A percentile compares a stretch with the other conserved stretches of the same genome.
Evolutionary conservation across 2,113 vertebrate species (phyloP).

Genomic region (Ochotona curzoniae): DNA sequence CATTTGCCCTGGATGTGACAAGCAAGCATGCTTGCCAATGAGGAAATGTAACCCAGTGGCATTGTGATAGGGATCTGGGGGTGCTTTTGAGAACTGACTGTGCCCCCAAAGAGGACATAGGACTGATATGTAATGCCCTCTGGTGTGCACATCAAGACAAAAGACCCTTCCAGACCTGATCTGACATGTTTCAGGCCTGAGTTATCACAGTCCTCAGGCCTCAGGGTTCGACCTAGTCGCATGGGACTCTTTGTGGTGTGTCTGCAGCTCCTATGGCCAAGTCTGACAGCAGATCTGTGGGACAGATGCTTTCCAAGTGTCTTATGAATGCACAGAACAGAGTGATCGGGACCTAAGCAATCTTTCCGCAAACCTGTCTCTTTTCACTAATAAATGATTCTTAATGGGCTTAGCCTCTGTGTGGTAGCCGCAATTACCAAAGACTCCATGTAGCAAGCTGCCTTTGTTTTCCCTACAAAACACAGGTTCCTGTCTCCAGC

Average conservation of each 20-base stretch:
- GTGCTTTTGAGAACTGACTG: neutral
- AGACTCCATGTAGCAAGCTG: neutral
- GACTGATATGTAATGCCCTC: neutral
- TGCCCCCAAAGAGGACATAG: neutral
- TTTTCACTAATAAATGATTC: neutral
- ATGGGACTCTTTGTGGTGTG: neutral
- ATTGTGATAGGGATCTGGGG: neutral
- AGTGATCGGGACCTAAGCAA: neutral
- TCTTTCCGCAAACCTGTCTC: neutral
- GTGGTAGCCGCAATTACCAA: constrained; percentile 5
- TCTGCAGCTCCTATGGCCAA: neutral
- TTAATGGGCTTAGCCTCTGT: neutral
- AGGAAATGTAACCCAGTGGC: neutral
- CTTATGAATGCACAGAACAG: neutral
- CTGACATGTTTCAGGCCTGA: neutral
- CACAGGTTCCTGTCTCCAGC: neutral
- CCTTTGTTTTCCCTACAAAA: constrained; percentile 31
- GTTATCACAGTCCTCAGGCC: neutral
- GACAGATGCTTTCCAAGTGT: neutral
- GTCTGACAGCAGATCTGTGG: neutral
- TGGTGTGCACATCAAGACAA: neutral
- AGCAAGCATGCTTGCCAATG: neutral
- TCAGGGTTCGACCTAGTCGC: neutral
- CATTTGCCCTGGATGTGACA: neutral
- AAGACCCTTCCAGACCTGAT: neutral